Evolutionary conservation across 2,888 invertebrate species (phyloP), one percentile per base, ranked within the genome.

Genomic region (Thelaira solivaga): DNA sequence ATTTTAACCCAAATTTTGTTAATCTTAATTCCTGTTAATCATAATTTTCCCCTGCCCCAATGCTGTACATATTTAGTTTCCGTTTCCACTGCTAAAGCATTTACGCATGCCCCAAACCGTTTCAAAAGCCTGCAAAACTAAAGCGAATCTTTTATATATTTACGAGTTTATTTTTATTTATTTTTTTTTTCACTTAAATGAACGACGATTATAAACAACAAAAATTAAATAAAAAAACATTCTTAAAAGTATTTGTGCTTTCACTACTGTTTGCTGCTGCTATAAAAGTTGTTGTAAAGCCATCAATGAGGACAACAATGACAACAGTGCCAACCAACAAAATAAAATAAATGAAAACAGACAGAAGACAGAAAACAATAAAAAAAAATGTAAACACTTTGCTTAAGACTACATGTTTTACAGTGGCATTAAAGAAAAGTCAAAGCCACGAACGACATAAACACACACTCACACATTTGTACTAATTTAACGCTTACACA

Each of bases 231-330:
- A 4, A 5, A 26, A 6, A 16, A 13, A 26, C 16, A 49, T 22
- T 39, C 26, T 47, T 43, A 39, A 65, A 73, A 74, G 67, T n/a
- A n/a, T n/a, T n/a, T n/a, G n/a, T n/a, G 73, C 73, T 74, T 74
- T 74, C 73, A 74, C 73, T 74, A 45, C 73, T 59, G 65, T 31
- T 57, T 57, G 18, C 8, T 55, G 34, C 31, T 39, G 24, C 16
- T 47, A 24, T 22, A 20, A 11, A 16, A 18, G 10, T n/a, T 49
- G 47, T 39, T 47, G 16, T 43, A 36, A 55, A 59, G 47, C 55
- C 59, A 74, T 74, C 73, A 74, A 74, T 74, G 73, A 67, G 73
- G 65, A 74, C 73, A 74, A 74, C 65, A 74, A 74, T 74, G 65
- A 74, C 73, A 69, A 47, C 34, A 73, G 59, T 73, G 65, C 43